Base-by-base conservation (phyloP, 1,140 invertebrate species). In the Drosophila bocqueti region DNA sequence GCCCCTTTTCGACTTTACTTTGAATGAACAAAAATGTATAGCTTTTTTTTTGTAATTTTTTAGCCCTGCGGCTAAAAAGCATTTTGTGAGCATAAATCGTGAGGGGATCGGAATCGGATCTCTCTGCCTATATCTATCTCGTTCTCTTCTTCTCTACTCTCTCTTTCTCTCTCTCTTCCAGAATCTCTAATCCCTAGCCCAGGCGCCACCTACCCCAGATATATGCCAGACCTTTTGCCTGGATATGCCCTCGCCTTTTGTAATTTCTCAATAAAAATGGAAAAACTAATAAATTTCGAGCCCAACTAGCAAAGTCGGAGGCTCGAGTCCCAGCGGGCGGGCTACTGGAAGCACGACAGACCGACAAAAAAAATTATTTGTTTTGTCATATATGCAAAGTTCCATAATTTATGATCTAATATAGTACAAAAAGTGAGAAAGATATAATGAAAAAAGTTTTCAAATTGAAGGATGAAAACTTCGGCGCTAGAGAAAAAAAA, bases 401-500 rank as follows among this genome's bases (percentile, higher is more conserved):
- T 55, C 31, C 61, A 76, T 89, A 89, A 89, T 89, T 89, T 89
- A 89, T 84, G 84, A 65, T 81, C 81, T 84, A 89, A 89, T 79
- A 79, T 76, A 61, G 21, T 11, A 57, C 15, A 40, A 57, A 58
- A 74, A 52, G 26, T 1, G 15, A 16, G 8, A 49, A 24, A 47
- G 9, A 47, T 16, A 16, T 26, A 16, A 36, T 21, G 38, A 59
- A 73, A 73, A 71, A 74, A 61, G 31, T 52, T 24, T 73, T 34
- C n/a, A 60, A n/a, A 60, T 60, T 73, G 57, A 84, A 83, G 71
- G 67, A 79, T 78, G 75, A 78, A 82, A 82, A 76, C 79, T 78
- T 79, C 67, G 54, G 26, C 60, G 67, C 59, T 62, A 29, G 34
- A 21, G 50, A 49, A n/a, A 43, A 62, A 61, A 55, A 76, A 66